A percentile compares a stretch with the other conserved stretches of the same genome.
phyloP scores from a whole-genome alignment of 2,888 invertebrate species.

The Yponomeuta evonymella region DNA sequence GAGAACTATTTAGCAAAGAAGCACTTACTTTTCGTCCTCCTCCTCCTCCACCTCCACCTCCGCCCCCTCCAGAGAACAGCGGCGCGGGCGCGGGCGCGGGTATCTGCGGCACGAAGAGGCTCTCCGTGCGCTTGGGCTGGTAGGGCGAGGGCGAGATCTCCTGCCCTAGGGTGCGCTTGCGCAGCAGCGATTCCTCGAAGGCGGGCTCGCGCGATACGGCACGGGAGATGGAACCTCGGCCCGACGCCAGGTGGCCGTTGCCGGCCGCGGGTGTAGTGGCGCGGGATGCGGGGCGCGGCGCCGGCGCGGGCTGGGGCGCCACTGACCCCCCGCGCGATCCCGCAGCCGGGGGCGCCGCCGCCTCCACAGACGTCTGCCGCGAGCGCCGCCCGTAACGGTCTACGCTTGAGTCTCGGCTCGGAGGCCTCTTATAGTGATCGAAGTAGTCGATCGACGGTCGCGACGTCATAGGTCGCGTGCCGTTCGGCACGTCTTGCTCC shows the following conservation, averaged over 20 bases:
- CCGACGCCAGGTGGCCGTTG: slow-evolving; percentile 81
- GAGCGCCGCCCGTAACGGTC: slow-evolving; percentile 88
- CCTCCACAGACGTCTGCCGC: slow-evolving; percentile 87
- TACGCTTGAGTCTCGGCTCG: slow-evolving; percentile 90
- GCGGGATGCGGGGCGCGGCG: slow-evolving; percentile 73
- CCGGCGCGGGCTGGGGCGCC: slow-evolving; percentile 83
- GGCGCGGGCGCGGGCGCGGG: slow-evolving; percentile 62
- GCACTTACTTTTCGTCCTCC: slow-evolving; percentile 63
- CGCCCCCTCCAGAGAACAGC: slow-evolving; percentile 55
- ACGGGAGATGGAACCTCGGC: slow-evolving; percentile 73
- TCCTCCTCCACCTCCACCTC: slow-evolving; percentile 49
- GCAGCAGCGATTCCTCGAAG: slow-evolving; percentile 88
- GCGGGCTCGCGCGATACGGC: slow-evolving; percentile 68
- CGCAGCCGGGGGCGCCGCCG: slow-evolving; percentile 63
- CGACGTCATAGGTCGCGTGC: slow-evolving; percentile 44
- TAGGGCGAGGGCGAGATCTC: slow-evolving; percentile 91
- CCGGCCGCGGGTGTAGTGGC: slow-evolving; percentile 70
- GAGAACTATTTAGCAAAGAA: not conserved
- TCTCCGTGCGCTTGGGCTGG: slow-evolving; percentile 94
- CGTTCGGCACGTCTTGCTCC: slow-evolving; percentile 60
- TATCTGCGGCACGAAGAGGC: slow-evolving; percentile 81
- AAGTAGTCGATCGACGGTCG: slow-evolving; percentile 89
- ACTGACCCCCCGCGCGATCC: slow-evolving; percentile 81
- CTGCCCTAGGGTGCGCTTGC: slow-evolving; percentile 88
- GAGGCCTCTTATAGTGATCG: slow-evolving; percentile 95